Evolutionary conservation across 2,888 invertebrate species (phyloP).

Genomic region (Lysandra bellargus): DNA sequence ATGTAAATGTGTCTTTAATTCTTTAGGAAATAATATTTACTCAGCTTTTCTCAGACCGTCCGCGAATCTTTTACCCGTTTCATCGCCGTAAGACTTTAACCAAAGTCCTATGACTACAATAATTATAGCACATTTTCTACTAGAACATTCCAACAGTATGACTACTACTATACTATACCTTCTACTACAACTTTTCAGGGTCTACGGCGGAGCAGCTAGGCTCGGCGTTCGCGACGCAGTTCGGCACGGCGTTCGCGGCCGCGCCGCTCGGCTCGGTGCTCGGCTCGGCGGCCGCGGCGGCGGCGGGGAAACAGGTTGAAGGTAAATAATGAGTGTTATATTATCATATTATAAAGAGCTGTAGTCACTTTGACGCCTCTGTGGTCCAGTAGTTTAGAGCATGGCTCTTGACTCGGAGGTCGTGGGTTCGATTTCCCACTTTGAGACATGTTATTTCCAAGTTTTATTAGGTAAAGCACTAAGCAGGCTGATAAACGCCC

Average conservation of each 20-base stretch:
- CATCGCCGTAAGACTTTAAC: neutral
- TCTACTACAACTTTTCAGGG: constrained; percentile 63
- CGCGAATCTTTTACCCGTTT: no score
- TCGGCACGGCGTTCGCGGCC: constrained; percentile 83
- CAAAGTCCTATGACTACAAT: neutral
- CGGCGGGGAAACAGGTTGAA: constrained; percentile 95
- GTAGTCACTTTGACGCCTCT: no score
- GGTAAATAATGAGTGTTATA: constrained; percentile 64
- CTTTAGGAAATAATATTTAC: no score
- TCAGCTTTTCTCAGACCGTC: no score
- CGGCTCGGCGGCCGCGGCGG: constrained; percentile 87
- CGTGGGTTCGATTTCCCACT: no score
- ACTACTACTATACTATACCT: neutral
- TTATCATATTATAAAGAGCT: no score
- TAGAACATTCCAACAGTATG: neutral
- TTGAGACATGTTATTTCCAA: no score
- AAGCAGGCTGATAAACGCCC: no score
- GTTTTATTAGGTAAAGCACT: no score
- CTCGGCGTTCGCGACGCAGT: constrained; percentile 83
- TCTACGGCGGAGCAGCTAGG: constrained; percentile 81
- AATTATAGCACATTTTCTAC: neutral
- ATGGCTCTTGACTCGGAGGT: no score
- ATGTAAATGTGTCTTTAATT: no score
- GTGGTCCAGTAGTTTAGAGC: no score
- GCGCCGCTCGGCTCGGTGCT: constrained; percentile 83